Base-by-base conservation (phyloP, 1,140 invertebrate species). In the Lasioglossum baleicum region DNA sequence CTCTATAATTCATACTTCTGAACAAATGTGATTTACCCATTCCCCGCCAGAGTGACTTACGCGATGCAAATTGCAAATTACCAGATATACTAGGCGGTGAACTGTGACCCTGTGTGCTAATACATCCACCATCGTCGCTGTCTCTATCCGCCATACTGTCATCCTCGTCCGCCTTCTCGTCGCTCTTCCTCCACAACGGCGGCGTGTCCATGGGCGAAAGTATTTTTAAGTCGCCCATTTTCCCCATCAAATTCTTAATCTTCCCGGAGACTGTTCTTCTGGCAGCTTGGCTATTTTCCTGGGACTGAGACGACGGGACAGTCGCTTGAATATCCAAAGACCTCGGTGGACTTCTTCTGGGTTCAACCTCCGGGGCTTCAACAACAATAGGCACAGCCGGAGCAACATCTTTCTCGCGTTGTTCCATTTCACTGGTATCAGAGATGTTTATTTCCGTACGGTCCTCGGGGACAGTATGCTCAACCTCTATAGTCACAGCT, bases 201-300 rank as follows among this genome's bases (percentile, higher is more conserved):
- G 92, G 90, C 8, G 90, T 85, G 65, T 92, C 92, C 13, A 90
- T 92, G 0, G 92, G 92, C 1, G 92, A 93, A 0, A 92, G 80
- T 40, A 93, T 91, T 44, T 92, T 93, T 65, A 93, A 81, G 65
- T 91, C 90, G 0, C 90, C 88, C 89, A 93, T 91, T 75, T 90
- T 92, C 0, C 90, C 92, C 89, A 91, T 90, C 8, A 93, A 63
- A 74, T 92, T 88, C 48, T 90, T 89, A 31, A 93, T 93, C 79
- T 93, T 93, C 0, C 88, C 89, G 0, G 92, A 93, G 15, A 93
- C 91, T 3, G 83, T 69, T 48, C 86, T 85, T 40, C 84, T 84
- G 0, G 78, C 48, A 17, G 11, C 68, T 7, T 79, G 78, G 22
- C 73, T 71, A 40, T 83, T 84, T 20, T 89, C 90, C 17, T 82